phyloP scores from a whole-genome alignment of 2,797 vertebrate genomes.

The Thalassophryne amazonica region DNA sequence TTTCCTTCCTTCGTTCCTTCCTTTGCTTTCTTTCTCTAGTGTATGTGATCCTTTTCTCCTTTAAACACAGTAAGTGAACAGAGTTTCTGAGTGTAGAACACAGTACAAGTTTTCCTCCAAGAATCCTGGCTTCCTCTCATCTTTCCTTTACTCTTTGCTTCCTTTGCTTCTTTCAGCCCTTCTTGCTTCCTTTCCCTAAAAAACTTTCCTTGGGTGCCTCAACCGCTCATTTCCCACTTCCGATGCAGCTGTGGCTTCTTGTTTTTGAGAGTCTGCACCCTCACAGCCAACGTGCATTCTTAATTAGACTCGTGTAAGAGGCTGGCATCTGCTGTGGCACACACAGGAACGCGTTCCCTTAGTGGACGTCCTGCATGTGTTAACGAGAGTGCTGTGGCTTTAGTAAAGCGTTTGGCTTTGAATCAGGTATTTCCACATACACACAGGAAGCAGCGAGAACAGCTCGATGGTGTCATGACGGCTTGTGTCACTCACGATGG shows the following conservation, averaged over 20 bases:
- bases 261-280: constrained; percentile 4
- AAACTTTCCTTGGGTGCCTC: background rate
- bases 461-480: no score
- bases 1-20: no score
- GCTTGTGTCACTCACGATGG: constrained; percentile 69
- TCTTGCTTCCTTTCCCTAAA: background rate
- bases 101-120: no score
- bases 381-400: background rate
- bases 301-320: constrained; percentile 35
- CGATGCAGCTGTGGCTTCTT: constrained; percentile 34
- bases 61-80: background rate
- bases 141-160: background rate
- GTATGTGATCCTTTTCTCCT: background rate
- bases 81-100: constrained; percentile 3
- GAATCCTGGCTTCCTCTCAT: background rate
- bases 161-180: background rate
- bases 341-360: no score
- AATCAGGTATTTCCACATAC: background rate
- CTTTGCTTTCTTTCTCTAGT: no score
- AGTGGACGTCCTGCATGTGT: no score
- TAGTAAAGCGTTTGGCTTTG: background rate
- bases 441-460: no score
- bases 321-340: constrained; percentile 43
- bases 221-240: background rate
- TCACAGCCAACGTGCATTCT: constrained; percentile 31